These are phyloP conservation scores for Aleiodes testaceus DNA, from an alignment of 2,888 invertebrate species.

Conservation along the genomic window DNA sequence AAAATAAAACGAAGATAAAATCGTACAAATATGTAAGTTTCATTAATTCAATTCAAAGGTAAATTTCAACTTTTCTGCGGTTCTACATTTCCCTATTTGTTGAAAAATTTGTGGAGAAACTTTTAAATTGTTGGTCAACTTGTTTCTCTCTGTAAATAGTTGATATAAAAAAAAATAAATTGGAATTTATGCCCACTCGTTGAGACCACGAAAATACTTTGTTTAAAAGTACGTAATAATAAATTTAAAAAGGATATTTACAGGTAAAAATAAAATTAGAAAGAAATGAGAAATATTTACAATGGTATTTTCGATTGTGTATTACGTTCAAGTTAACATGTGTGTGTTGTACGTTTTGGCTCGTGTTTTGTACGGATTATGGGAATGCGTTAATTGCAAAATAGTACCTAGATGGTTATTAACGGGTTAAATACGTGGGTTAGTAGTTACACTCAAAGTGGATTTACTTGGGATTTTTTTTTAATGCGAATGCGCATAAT, in stretches of 20 bases:
- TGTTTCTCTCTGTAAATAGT: constrained; percentile 16
- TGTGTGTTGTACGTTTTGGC: constrained; percentile 2
- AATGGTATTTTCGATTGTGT: neutral
- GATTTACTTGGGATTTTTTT: constrained; percentile 37
- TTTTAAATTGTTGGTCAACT: constrained; percentile 41
- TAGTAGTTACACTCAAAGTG: constrained; percentile 31
- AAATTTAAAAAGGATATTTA: too few species aligned
- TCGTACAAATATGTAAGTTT: neutral
- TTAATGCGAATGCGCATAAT: neutral
- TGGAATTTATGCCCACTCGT: neutral
- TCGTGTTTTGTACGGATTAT: constrained; percentile 22
- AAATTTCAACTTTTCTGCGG: neutral
- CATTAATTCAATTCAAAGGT: constrained; percentile 15
- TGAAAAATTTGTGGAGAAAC: constrained; percentile 30
- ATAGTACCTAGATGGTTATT: constrained; percentile 56
- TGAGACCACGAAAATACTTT: neutral
- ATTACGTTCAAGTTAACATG: neutral
- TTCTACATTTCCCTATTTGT: constrained; percentile 10
- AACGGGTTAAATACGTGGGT: constrained; percentile 35
- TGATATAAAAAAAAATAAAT: neutral
- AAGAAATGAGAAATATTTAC: constrained; percentile 17
- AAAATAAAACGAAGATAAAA: too few species aligned
- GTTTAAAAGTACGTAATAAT: too few species aligned
- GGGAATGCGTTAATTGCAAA: constrained; percentile 65
- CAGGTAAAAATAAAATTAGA: constrained; percentile 5